Base-by-base conservation (phyloP, 2,888 invertebrate genomes). In the Mechanitis mazaeus region DNA sequence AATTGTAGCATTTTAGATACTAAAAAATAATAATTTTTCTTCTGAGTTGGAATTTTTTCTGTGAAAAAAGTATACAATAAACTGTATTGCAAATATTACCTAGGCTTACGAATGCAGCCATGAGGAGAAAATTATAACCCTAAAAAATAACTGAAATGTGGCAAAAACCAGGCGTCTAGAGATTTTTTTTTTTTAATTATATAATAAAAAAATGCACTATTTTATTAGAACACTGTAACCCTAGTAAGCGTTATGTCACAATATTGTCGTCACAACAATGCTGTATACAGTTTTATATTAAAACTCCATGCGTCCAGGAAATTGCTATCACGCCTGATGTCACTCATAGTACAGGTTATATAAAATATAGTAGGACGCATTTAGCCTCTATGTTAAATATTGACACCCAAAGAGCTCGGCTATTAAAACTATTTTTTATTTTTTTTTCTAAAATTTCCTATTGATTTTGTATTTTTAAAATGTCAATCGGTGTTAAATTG, bases 291-390 rank as follows among this genome's bases (percentile, higher is more conserved):
- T 78, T 78, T 77, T 76, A 81, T 83, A 82, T 81, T 81, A 82
- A 80, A 83, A 78, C 76, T 75, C 75, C 75, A 77, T 78, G 78
- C 77, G 77, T 74, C 75, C 79, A 79, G 83, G 83, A 84, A 79
- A 84, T 84, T 83, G 80, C 81, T 80, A 76, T 82, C 82, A 77
- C 75, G 75, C 77, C 79, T 80, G 80, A 81, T 80, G 81, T 79
- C 81, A 79, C 67, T 74, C 55, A 45, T 38, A 69, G 61, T 67
- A 58, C 31, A 64, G 58, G 53, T 59, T 56, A 42, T 46, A 42
- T 47, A 53, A 58, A 35, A 28, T 20, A 47, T 54, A 59, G 55
- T 68, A 68, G 60, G 65, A 64, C 64, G 46, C 57, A 64, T 31
- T 50, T 50, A 59, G 54, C 55, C 59, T 45, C 56, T 53, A 54